A percentile compares a stretch with the other conserved stretches of the same genome.
Evolutionary conservation across 2,888 invertebrate genomes (phyloP).

Genomic region (Drosophila falleni): DNA sequence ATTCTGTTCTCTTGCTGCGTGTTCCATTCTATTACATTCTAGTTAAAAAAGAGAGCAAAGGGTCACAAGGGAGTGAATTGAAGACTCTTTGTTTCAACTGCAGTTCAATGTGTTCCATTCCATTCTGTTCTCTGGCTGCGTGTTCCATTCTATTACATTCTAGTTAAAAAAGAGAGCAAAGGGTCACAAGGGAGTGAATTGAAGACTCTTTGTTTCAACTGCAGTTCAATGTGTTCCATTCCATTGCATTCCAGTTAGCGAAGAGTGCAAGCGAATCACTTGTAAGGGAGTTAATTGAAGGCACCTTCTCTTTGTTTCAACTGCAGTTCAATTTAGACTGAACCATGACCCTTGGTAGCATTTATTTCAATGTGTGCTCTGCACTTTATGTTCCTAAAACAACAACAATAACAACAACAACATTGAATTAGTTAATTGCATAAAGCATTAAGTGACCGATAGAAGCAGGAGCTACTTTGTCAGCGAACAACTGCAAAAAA

Average conservation of each 20-base stretch:
- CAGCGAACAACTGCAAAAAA: slow-evolving; percentile 41
- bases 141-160: slow-evolving; percentile 34
- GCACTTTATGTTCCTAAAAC: slow-evolving; percentile 28
- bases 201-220: slow-evolving; percentile 40
- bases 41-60: not conserved
- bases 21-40: slow-evolving; percentile 33
- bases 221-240: slow-evolving; percentile 52
- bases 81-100: slow-evolving; percentile 46
- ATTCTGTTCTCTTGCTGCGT: slow-evolving; percentile 12
- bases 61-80: slow-evolving; percentile 2
- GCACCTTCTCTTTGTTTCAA: slow-evolving; percentile 32
- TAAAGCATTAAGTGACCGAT: slow-evolving; percentile 57
- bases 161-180: not conserved
- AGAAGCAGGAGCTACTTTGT: slow-evolving; percentile 48
- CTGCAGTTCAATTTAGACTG: slow-evolving; percentile 41
- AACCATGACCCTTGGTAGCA: slow-evolving; percentile 76
- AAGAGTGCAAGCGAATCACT: not conserved
- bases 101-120: slow-evolving; percentile 47
- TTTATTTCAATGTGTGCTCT: slow-evolving; percentile 64
- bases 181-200: slow-evolving; percentile 2
- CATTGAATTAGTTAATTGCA: slow-evolving; percentile 81
- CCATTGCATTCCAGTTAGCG: not conserved
- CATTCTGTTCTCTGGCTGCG: slow-evolving; percentile 7
- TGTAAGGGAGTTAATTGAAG: slow-evolving; percentile 7
- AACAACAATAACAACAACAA: slow-evolving; percentile 37